phyloP scores from a whole-genome alignment of 2,888 invertebrate genomes.

The Tetragonula carbonaria region DNA sequence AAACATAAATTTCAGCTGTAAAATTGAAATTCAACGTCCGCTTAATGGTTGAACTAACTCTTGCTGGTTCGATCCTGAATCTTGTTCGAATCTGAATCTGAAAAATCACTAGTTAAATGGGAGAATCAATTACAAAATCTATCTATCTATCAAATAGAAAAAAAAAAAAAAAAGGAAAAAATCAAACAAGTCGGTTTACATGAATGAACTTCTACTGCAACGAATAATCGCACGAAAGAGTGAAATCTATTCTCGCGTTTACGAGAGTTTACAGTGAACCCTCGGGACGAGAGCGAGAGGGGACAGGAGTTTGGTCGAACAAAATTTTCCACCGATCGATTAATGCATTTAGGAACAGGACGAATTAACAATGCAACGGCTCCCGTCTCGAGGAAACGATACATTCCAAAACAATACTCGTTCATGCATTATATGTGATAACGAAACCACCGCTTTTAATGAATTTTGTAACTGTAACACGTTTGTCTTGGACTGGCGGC shows the following conservation, averaged over 20 bases:
- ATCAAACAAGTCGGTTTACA: too few relatives aligned
- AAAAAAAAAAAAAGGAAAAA: background rate
- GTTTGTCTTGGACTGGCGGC: background rate
- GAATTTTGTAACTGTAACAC: conserved; percentile 5
- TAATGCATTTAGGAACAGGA: background rate
- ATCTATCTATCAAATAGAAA: too few relatives aligned
- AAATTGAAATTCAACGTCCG: too few relatives aligned
- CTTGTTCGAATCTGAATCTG: too few relatives aligned
- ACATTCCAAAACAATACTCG: conserved; percentile 7
- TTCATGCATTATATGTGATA: conserved; percentile 9
- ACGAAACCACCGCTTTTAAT: background rate
- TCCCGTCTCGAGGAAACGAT: background rate
- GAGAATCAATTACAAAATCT: too few relatives aligned
- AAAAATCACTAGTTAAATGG: too few relatives aligned
- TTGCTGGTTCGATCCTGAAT: too few relatives aligned
- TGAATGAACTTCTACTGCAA: too few relatives aligned
- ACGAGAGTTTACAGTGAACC: too few relatives aligned
- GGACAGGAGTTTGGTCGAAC: too few relatives aligned
- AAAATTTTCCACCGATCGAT: background rate
- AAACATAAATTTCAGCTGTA: too few relatives aligned
- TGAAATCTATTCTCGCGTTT: background rate
- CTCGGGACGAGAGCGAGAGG: background rate
- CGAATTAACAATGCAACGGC: background rate
- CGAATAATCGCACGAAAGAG: background rate
- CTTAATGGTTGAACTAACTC: too few relatives aligned